A percentile compares a stretch with the other conserved stretches of the same genome.
These are phyloP conservation scores for Phalloptychus januarius DNA, from an alignment of 2,797 vertebrate species.

Conservation along the genomic window DNA sequence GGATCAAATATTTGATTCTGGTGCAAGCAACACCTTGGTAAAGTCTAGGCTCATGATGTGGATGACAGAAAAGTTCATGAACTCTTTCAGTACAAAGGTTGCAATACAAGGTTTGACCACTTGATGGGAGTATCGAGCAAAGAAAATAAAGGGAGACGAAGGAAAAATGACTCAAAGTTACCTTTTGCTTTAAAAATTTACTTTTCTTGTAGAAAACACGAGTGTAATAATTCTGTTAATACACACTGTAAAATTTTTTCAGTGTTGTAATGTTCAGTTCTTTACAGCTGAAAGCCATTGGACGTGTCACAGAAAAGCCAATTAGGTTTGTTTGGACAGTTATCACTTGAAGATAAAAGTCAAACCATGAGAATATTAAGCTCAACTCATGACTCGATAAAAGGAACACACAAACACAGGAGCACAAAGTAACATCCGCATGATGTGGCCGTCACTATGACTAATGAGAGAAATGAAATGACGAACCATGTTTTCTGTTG, in stretches of 20 bases:
- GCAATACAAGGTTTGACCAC: constrained; percentile 37
- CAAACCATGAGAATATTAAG: constrained; percentile 34
- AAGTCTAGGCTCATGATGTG: not conserved
- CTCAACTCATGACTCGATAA: constrained; percentile 38
- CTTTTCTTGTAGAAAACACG: constrained; percentile 4
- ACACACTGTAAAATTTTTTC: constrained; percentile 3
- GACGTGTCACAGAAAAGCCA: constrained; percentile 22
- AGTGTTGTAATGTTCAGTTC: not conserved
- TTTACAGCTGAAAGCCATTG: constrained; percentile 3
- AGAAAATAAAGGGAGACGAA: not conserved
- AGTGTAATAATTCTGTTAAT: not conserved
- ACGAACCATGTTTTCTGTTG: not conserved
- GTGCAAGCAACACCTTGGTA: not conserved
- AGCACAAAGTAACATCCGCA: not conserved
- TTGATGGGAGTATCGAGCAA: constrained; percentile 27
- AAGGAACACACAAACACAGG: not conserved
- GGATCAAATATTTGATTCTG: constrained; percentile 4
- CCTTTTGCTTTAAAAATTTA: not conserved
- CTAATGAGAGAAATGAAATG: not conserved
- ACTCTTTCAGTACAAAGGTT: not conserved
- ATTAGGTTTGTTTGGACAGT: constrained; percentile 69
- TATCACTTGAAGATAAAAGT: constrained; percentile 31
- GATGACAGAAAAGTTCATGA: not conserved
- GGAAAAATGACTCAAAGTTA: too few species aligned
- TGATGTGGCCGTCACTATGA: not conserved